phyloP scores from a whole-genome alignment of 2,888 invertebrate genomes.

The Isoperla grammatica region DNA sequence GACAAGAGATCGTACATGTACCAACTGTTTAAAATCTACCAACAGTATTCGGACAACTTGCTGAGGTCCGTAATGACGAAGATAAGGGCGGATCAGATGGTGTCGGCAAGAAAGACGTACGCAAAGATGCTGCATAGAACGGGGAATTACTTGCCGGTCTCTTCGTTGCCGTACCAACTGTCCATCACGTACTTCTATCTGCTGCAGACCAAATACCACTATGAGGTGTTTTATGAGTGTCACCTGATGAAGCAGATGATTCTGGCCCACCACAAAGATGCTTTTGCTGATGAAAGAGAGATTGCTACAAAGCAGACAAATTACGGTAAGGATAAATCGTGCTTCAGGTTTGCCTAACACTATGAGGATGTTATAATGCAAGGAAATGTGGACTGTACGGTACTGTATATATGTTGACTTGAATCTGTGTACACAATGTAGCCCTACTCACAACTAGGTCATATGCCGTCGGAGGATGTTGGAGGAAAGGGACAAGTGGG shows the following conservation, averaged over 20 bases:
- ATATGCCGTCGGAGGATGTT: no score
- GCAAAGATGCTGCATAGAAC: slow-evolving; percentile 42
- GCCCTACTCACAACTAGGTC: no score
- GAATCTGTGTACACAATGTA: no score
- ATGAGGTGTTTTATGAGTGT: slow-evolving; percentile 44
- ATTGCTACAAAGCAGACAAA: no score
- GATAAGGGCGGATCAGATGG: slow-evolving; percentile 54
- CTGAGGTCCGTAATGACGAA: slow-evolving; percentile 55
- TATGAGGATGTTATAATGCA: no score
- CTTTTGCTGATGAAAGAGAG: slow-evolving; percentile 2
- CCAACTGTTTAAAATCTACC: slow-evolving; percentile 65
- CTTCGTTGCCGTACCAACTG: slow-evolving; percentile 48
- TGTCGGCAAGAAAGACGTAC: slow-evolving; percentile 49
- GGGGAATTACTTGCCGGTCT: slow-evolving; percentile 46
- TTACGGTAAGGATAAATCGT: no score
- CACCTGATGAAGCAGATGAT: slow-evolving; percentile 38
- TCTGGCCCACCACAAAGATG: slow-evolving; percentile 33
- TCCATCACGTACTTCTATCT: slow-evolving; percentile 45
- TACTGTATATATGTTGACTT: no score
- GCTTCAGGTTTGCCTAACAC: no score
- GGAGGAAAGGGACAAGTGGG: no score
- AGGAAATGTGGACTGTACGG: no score
- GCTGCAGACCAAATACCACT: slow-evolving; percentile 48
- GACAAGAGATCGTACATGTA: slow-evolving; percentile 59
- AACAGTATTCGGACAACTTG: slow-evolving; percentile 61